Percentiles rank a stretch among this genome's conserved stretches.
Conservation (phyloP, 2,888 invertebrate genomes). For the Mesoligia furuncula region DNA sequence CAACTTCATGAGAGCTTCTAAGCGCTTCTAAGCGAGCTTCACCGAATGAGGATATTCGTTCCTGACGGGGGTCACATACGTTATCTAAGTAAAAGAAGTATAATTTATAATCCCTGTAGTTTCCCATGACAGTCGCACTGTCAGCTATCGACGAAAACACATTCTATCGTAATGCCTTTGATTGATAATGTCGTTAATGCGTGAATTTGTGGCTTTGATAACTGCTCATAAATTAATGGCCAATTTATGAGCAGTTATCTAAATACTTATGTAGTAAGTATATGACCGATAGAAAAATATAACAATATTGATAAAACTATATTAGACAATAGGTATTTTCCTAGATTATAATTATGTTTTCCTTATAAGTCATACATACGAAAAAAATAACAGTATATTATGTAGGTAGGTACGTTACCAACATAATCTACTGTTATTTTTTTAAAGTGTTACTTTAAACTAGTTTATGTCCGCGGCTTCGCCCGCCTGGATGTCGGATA, state of each 20-base stretch:
- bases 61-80: no score
- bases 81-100: background rate
- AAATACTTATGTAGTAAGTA: conserved; percentile 15
- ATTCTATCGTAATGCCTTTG: conserved; percentile 42
- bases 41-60: no score
- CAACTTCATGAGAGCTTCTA: no score
- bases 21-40: no score
- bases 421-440: background rate
- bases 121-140: conserved; percentile 7
- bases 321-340: conserved; percentile 14
- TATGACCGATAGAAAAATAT: conserved; percentile 39
- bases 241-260: conserved; percentile 18
- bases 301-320: conserved; percentile 16
- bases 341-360: conserved; percentile 12
- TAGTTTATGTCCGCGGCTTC: background rate
- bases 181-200: conserved; percentile 22
- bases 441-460: background rate
- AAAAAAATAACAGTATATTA: no score
- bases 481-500: no score
- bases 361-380: conserved; percentile 9
- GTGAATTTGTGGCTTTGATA: conserved; percentile 23
- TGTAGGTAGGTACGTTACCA: no score
- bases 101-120: background rate
- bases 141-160: conserved; percentile 16
- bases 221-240: no score